These are phyloP conservation scores for Phorcus lineatus DNA, from an alignment of 2,888 invertebrate genomes.

Conservation along the genomic window DNA sequence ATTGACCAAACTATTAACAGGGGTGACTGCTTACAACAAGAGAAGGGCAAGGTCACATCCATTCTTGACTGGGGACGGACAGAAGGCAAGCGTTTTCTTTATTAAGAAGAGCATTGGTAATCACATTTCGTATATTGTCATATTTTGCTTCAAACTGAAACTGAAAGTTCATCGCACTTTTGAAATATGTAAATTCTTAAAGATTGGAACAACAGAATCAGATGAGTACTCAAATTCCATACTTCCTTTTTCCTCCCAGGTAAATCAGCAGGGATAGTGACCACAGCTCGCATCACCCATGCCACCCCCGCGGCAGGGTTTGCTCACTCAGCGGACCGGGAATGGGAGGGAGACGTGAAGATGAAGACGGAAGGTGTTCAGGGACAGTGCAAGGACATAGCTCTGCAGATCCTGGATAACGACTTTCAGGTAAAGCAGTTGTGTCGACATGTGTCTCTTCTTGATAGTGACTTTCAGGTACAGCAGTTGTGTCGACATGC, in stretches of 20 bases:
- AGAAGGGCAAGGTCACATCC: slow-evolving; percentile 37
- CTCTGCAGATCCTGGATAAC: slow-evolving; percentile 44
- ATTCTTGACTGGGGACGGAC: slow-evolving; percentile 45
- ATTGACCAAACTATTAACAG: slow-evolving; percentile 82
- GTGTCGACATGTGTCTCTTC: too few species aligned
- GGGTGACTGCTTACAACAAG: slow-evolving; percentile 79
- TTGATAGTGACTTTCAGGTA: not conserved
- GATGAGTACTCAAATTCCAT: too few species aligned
- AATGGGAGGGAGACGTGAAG: slow-evolving; percentile 62
- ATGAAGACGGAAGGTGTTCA: slow-evolving; percentile 24
- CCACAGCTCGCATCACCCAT: slow-evolving; percentile 70
- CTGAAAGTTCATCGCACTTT: too few species aligned
- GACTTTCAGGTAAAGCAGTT: not conserved
- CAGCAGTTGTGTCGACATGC: too few species aligned
- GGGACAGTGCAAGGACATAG: slow-evolving; percentile 57
- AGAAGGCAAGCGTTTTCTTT: slow-evolving; percentile 31
- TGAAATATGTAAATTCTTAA: too few species aligned
- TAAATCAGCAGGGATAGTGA: slow-evolving; percentile 68
- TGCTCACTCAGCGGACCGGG: slow-evolving; percentile 61
- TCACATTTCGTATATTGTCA: too few species aligned
- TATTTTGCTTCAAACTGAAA: too few species aligned
- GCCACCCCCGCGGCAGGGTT: slow-evolving; percentile 71
- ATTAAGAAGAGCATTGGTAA: too few species aligned
- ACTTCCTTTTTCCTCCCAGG: slow-evolving; percentile 42
- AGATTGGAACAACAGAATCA: too few species aligned